A percentile compares a stretch with the other conserved stretches of the same genome.
Conservation (phyloP, 2,888 invertebrate species). For the Pristionchus japonicus region DNA sequence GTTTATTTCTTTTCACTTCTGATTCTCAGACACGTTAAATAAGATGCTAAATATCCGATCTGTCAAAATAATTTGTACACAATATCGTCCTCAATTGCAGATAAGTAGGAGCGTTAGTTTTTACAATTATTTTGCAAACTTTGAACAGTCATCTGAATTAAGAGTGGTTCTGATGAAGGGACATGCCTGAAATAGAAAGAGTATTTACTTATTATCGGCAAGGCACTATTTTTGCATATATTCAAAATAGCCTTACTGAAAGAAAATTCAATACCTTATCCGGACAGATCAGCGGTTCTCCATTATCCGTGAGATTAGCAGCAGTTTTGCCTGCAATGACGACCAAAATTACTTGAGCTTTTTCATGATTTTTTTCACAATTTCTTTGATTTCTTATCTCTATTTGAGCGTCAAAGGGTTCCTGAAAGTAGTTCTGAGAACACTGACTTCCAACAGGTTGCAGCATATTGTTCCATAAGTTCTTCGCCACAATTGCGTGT, state of each 20-base stretch:
- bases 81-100: no score
- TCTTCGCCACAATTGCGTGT: conserved; percentile 8
- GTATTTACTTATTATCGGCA: no score
- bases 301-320: background rate
- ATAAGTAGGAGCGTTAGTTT: no score
- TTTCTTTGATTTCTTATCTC: no score
- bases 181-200: background rate
- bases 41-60: background rate
- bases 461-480: conserved; percentile 39
- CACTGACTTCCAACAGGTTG: conserved; percentile 3
- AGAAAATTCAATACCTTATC: conserved; percentile 16
- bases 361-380: no score
- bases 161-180: conserved; percentile 19
- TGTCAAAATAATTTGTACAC: background rate
- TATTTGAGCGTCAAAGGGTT: no score
- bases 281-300: background rate
- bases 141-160: conserved; percentile 1
- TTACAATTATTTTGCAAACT: no score
- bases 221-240: no score
- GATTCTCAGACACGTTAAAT: background rate
- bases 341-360: no score
- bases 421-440: background rate
- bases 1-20: no score
- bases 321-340: background rate
- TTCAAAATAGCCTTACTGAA: no score